Conservation (phyloP, 2,113 vertebrate species). For the Todiramphus saurophagus region DNA sequence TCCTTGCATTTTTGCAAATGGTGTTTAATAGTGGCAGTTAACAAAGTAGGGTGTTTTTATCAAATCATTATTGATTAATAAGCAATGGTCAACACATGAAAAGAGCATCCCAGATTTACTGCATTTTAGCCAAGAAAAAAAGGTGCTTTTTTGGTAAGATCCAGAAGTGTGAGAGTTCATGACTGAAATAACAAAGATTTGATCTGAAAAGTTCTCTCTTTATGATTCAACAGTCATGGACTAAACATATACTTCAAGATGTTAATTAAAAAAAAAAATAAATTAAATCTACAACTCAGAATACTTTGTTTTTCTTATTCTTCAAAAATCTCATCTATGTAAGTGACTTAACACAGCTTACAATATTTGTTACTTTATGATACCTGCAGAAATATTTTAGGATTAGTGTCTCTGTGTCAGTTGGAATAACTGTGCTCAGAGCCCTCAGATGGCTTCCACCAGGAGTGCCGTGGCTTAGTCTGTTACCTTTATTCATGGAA, state of each 20-base stretch:
- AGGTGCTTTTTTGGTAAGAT: not conserved
- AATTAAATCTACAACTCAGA: not conserved
- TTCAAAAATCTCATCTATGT: not conserved
- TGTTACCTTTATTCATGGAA: not conserved
- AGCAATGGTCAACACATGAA: not conserved
- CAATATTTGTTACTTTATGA: not conserved
- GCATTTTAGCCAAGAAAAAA: not conserved
- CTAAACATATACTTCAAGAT: not conserved
- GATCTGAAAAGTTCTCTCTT: not conserved
- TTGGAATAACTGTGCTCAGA: not conserved
- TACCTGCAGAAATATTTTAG: not conserved
- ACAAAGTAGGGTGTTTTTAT: not conserved
- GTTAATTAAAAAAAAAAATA: not conserved
- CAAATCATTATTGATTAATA: not conserved
- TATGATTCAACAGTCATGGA: not conserved
- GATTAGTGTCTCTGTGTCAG: not conserved
- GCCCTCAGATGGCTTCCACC: not conserved
- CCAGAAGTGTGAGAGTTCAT: not conserved
- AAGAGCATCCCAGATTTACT: not conserved
- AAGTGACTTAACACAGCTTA: not conserved
- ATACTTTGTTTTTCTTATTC: not conserved
- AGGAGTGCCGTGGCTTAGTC: not conserved
- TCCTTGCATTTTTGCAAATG: not conserved
- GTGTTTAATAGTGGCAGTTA: not conserved
- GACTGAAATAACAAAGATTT: not conserved